Percentiles rank a stretch among this genome's conserved stretches.
Evolutionary conservation across 2,797 vertebrate genomes (phyloP).

Genomic region (Typhlichthys subterraneus): DNA sequence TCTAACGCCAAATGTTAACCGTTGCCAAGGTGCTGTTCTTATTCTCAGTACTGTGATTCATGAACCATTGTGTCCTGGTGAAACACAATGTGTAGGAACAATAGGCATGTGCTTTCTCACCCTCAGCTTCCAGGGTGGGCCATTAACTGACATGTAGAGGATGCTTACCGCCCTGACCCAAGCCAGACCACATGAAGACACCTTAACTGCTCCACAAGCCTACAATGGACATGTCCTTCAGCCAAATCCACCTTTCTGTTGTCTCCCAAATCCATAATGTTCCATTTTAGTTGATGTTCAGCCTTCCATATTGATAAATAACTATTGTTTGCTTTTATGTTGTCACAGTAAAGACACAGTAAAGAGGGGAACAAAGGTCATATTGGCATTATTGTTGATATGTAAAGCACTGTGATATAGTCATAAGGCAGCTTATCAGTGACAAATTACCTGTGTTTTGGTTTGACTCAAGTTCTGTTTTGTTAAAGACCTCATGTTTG

Average conservation of each 20-base stretch:
- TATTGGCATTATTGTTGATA: slow-evolving; percentile 38
- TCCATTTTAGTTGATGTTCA: slow-evolving; percentile 18
- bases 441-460: background rate
- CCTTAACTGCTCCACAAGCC: slow-evolving; percentile 38
- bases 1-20: slow-evolving; percentile 61
- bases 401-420: slow-evolving; percentile 50
- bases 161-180: slow-evolving; percentile 17
- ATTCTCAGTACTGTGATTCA: too few relatives aligned
- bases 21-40: background rate
- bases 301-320: slow-evolving; percentile 4
- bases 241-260: slow-evolving; percentile 31
- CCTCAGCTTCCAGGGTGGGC: too few relatives aligned
- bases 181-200: slow-evolving; percentile 43
- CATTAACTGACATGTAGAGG: too few relatives aligned
- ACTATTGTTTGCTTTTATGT: slow-evolving; percentile 26
- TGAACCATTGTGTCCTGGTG: too few relatives aligned
- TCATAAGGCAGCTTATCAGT: slow-evolving; percentile 20
- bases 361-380: slow-evolving; percentile 20
- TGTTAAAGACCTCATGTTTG: slow-evolving; percentile 17
- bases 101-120: too few relatives aligned
- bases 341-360: slow-evolving; percentile 11
- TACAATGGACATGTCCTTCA: slow-evolving; percentile 35
- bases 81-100: too few relatives aligned
- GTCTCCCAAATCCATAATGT: slow-evolving; percentile 3
- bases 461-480: background rate